Base-by-base conservation (phyloP, 2,113 vertebrate species). In the Trematomus loennbergii region DNA sequence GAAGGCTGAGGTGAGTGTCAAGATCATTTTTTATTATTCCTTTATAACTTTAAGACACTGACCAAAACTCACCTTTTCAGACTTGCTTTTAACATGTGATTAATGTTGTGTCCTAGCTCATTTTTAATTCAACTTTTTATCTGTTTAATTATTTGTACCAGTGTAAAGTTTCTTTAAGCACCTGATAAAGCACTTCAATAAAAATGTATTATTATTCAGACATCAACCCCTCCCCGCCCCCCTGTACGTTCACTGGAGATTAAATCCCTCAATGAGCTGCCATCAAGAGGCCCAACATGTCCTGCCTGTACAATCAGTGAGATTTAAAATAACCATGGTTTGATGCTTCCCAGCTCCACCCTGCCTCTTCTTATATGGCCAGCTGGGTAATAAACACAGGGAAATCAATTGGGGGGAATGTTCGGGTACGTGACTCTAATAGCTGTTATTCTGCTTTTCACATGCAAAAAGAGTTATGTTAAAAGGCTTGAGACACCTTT, bases 1-100 rank as follows among this genome's bases (percentile, higher is more conserved):
- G 89, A 88, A 97, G 75, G 95, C 98, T 0, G 97, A 99, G 96
- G 98, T 99, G 93, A 91, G 95, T 67, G 18, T 17, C 0, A 0
- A 9, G 0, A 0, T 40, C 1, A 29, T 29, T 40, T 40, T 40
- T 8, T 40, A 40, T 40, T 40, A 40, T 40, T 40, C 36, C 36
- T 40, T 9, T 40, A 40, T 40, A 40, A 40, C 36, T 40, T 40
- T 9, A 40, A 40, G 36, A 7, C 8, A 40, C 36, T 9, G 36
- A 40, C 36, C 36, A 40, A 40, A 40, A 8, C 36, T 40, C 36
- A 40, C 36, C 36, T 40, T 40, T 40, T 40, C 36, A 40, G 36
- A 40, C 36, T 36, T 5, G 36, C 36, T 36, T 5, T 36, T 36
- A 36, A 36, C 36, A 40, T 40, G 36, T 29, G 29, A 29, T 29